Conservation (phyloP, 23 tunicate genomes). For the Phallusia fumigata region DNA sequence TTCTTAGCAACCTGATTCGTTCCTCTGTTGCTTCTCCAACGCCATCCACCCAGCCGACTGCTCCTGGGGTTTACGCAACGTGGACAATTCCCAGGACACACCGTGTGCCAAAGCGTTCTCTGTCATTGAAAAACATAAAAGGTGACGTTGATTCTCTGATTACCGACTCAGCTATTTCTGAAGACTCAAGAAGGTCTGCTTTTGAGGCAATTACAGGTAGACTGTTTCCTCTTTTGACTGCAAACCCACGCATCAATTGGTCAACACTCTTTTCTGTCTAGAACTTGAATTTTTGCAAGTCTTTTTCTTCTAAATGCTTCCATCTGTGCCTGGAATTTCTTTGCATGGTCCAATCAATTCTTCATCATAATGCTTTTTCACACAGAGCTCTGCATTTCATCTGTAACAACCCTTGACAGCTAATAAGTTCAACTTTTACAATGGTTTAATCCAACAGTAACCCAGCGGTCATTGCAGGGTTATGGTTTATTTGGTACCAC, state of each 20-base stretch:
- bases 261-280: slow-evolving; percentile 4
- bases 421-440: no score
- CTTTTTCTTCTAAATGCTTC: background rate
- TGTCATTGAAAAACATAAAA: slow-evolving; percentile 31
- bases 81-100: slow-evolving; percentile 69
- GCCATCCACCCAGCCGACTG: background rate
- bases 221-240: background rate
- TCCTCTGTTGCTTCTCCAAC: slow-evolving; percentile 28
- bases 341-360: slow-evolving; percentile 1
- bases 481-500: no score
- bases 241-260: background rate
- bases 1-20: slow-evolving; percentile 40
- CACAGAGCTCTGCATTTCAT: background rate
- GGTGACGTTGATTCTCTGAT: background rate
- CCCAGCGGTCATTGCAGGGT: no score
- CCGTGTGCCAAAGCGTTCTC: slow-evolving; percentile 37
- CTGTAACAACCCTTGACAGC: no score
- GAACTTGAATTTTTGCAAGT: background rate
- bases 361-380: background rate
- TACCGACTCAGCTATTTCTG: background rate
- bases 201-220: slow-evolving; percentile 44
- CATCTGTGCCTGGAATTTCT: background rate
- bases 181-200: slow-evolving; percentile 14
- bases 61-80: slow-evolving; percentile 30
- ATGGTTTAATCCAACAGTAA: no score